Evolutionary conservation across 1,140 invertebrate genomes (phyloP), one percentile per base, ranked within the genome.

Genomic region (Drosophila takahashii): DNA sequence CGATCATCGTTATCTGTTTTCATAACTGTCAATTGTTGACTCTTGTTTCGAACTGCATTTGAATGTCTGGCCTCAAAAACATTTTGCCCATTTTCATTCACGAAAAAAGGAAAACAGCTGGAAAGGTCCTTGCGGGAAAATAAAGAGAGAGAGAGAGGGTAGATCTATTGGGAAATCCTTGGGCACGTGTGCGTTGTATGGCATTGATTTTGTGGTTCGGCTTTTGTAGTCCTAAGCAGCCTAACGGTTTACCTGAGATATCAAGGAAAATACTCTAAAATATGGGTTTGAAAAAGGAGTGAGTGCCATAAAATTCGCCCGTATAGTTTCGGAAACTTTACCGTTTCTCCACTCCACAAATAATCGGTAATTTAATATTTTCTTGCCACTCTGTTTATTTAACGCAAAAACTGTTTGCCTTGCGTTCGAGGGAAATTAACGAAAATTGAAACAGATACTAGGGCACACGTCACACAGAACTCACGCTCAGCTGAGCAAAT

Each of bases 11-110:
- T 87, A 87, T 89, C 83, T 87, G 84, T 79, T 89, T 83, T 74
- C 80, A 89, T 89, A 87, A 87, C 84, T 87, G 83, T 87, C 83
- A 84, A 89, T 87, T 84, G 84, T 87, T 89, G 83, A 89, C 83
- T 87, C 34, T 79, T 77, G 41, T 70, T 70, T 79, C 71, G 79
- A 79, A 78, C 77, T 77, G 64, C 50, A 73, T 52, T 69, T 74
- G 66, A 72, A 72, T 71, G 44, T 51, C 67, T 48, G 60, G 47
- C 54, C 75, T 65, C 51, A 70, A 79, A 64, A 79, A 64, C 54
- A 26, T 56, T 62, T 62, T 59, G 13, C 15, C 29, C 39, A 34
- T 41, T 42, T 77, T 32, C 73, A 77, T 77, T 77, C 72, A 77
- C 42, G 4, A 50, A 76, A 75, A 75, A 26, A 5, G 36, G 59